phyloP scores from a whole-genome alignment of 2,888 invertebrate species.

The Idaea biselata region DNA sequence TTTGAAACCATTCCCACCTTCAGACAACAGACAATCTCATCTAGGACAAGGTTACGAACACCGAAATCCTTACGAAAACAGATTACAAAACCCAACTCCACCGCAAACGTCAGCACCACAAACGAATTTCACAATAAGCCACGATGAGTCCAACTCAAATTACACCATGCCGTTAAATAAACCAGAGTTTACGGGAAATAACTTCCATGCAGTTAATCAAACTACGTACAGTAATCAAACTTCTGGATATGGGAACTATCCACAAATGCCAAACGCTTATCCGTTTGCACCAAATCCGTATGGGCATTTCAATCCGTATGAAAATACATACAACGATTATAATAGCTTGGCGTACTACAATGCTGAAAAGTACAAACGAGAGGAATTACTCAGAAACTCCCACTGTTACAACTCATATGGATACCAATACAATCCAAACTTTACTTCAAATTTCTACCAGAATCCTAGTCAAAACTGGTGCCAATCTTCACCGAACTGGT shows the following conservation, averaged over 20 bases:
- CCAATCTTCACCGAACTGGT: constrained; percentile 83
- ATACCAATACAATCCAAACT: constrained; percentile 80
- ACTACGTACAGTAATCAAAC: constrained; percentile 64
- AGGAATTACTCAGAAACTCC: constrained; percentile 73
- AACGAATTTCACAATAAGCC: constrained; percentile 68
- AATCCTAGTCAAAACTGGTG: constrained; percentile 76
- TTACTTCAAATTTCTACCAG: constrained; percentile 78
- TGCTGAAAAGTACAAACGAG: constrained; percentile 77
- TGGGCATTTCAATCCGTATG: constrained; percentile 76
- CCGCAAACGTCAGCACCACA: constrained; percentile 54
- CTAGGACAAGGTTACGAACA: constrained; percentile 68
- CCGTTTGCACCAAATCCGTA: constrained; percentile 71
- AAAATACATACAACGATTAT: constrained; percentile 75
- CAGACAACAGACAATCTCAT: constrained; percentile 58
- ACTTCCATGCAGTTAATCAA: constrained; percentile 67
- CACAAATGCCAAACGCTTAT: constrained; percentile 71
- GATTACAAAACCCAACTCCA: constrained; percentile 41
- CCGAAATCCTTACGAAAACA: constrained; percentile 67
- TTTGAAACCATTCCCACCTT: constrained; percentile 83
- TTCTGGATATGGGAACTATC: constrained; percentile 70
- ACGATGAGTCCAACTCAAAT: constrained; percentile 61
- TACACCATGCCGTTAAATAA: constrained; percentile 45
- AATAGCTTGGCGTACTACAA: constrained; percentile 77
- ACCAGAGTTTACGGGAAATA: constrained; percentile 65
- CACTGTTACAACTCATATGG: constrained; percentile 80